phyloP scores from a whole-genome alignment of 2,113 vertebrate species.

The Prietella phreatophila region DNA sequence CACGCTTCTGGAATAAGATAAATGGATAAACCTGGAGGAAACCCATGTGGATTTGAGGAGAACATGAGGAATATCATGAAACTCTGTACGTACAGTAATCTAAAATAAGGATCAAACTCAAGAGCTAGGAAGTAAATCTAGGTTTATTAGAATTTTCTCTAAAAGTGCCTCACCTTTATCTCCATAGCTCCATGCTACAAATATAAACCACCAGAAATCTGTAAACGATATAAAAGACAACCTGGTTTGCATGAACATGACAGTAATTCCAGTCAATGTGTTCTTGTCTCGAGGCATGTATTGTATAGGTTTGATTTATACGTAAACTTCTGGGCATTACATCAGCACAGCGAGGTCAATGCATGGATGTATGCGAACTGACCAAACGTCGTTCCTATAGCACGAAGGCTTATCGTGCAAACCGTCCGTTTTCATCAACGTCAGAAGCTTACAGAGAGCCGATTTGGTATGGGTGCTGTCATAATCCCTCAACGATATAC shows the following conservation, averaged over 20 bases:
- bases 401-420: not conserved
- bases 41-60: not conserved
- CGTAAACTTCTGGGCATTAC: not conserved
- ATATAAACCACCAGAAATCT: not conserved
- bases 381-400: not conserved
- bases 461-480: conserved; percentile 5
- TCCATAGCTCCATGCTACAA: not conserved
- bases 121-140: not conserved
- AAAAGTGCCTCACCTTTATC: not conserved
- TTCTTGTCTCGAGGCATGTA: not conserved
- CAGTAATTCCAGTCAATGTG: not conserved
- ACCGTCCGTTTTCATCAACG: conserved; percentile 16
- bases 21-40: not conserved
- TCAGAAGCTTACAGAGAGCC: not conserved
- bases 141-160: not conserved
- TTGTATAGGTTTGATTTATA: conserved; percentile 8
- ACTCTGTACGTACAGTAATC: not conserved
- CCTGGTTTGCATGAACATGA: not conserved
- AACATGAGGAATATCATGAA: not conserved
- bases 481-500: conserved; percentile 24
- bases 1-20: not conserved
- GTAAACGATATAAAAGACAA: not conserved
- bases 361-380: not conserved
- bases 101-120: not conserved
- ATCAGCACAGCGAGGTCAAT: conserved; percentile 12